A percentile compares a stretch with the other conserved stretches of the same genome.
Conservation (phyloP, 1,140 invertebrate species). For the Penaeus chinensis region DNA sequence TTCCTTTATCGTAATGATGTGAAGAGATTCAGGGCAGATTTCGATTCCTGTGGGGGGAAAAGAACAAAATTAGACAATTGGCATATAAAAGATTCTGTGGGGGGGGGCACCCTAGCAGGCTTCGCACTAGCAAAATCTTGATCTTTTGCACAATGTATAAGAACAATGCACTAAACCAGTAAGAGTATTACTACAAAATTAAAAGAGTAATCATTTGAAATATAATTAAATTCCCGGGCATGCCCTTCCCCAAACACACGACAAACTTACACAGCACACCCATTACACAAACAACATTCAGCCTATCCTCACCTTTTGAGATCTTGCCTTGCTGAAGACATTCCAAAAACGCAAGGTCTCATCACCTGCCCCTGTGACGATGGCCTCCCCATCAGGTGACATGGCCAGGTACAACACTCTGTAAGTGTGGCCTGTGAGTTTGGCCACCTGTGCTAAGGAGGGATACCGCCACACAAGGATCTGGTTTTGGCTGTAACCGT, state of each 20-base stretch:
- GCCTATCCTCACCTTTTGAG: slow-evolving; percentile 74
- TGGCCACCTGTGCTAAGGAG: slow-evolving; percentile 95
- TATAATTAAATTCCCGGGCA: no score
- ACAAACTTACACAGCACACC: background rate
- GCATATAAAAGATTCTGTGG: no score
- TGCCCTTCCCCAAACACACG: no score
- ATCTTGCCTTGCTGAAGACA: slow-evolving; percentile 97
- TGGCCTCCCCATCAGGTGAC: slow-evolving; percentile 98
- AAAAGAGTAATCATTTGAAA: background rate
- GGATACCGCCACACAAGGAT: slow-evolving; percentile 99
- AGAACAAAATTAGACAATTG: background rate
- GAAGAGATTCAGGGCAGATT: slow-evolving; percentile 97
- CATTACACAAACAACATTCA: background rate
- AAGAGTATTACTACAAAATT: no score
- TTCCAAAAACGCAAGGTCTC: slow-evolving; percentile 99
- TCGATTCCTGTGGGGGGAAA: slow-evolving; percentile 80
- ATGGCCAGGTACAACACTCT: slow-evolving; percentile 97
- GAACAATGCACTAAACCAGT: no score
- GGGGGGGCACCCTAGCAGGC: no score
- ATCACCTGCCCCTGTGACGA: slow-evolving; percentile 98
- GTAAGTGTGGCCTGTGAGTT: slow-evolving; percentile 97
- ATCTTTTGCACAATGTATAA: no score
- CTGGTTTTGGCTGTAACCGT: slow-evolving; percentile 99
- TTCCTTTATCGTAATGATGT: slow-evolving; percentile 80
- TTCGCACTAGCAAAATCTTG: no score